These are phyloP conservation scores for Rhyacophila evoluta DNA, from an alignment of 2,888 invertebrate genomes.

Conservation along the genomic window DNA sequence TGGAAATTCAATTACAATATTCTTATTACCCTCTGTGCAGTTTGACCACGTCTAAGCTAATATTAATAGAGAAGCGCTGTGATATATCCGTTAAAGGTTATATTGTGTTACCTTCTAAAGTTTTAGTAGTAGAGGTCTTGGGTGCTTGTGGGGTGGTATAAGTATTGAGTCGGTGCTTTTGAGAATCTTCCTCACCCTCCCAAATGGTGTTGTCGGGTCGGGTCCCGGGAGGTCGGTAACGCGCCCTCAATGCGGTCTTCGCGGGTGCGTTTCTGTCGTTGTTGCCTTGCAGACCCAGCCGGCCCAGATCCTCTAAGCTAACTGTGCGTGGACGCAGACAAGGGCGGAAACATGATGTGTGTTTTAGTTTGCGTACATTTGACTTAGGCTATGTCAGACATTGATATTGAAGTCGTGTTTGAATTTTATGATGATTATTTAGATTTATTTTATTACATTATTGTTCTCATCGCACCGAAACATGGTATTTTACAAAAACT, in stretches of 20 bases:
- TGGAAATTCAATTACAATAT: too few species aligned
- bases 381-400: background rate
- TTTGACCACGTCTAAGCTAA: background rate
- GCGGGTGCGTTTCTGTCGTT: background rate
- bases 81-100: background rate
- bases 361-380: conserved; percentile 8
- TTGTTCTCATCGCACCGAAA: too few species aligned
- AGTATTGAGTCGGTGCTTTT: conserved; percentile 41
- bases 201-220: conserved; percentile 35
- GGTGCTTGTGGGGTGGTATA: conserved; percentile 34
- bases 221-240: background rate
- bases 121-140: conserved; percentile 26
- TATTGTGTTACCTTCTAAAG: conserved; percentile 40
- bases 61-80: background rate
- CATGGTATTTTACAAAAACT: too few species aligned
- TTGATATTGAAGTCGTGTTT: background rate
- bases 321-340: conserved; percentile 41
- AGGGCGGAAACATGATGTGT: background rate
- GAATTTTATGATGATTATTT: too few species aligned
- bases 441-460: too few species aligned
- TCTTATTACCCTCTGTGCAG: too few species aligned
- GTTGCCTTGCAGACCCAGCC: conserved; percentile 37
- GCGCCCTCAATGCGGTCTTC: conserved; percentile 1
- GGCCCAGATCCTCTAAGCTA: conserved; percentile 49
- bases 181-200: conserved; percentile 43